Conservation (phyloP, 2,113 vertebrate species). For the Xiphorhynchus elegans region DNA sequence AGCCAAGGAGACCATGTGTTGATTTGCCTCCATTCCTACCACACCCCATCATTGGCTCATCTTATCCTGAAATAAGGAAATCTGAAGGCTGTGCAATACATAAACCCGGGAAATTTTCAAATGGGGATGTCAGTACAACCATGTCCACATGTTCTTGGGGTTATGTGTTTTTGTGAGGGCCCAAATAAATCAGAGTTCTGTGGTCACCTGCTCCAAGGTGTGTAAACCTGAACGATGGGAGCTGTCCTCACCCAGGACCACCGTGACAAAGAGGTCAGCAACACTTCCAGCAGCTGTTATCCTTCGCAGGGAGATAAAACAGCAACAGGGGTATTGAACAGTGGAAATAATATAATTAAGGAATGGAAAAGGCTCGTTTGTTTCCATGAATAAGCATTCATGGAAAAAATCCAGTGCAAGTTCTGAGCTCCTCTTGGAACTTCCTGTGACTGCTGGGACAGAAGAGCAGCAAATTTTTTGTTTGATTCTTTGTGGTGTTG, state of each 20-base stretch:
- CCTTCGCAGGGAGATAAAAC: not conserved
- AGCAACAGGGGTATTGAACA: not conserved
- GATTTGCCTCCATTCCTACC: not conserved
- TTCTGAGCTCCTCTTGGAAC: not conserved
- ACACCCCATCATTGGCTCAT: not conserved
- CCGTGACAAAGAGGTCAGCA: not conserved
- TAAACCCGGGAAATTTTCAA: not conserved
- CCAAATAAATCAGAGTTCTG: not conserved
- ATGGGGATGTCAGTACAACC: not conserved
- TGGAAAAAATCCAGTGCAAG: not conserved
- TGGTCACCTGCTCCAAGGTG: not conserved
- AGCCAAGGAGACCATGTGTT: not conserved
- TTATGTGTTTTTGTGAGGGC: not conserved
- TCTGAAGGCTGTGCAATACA: not conserved
- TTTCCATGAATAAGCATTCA: not conserved
- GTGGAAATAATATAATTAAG: not conserved
- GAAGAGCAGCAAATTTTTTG: not conserved
- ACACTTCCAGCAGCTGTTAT: not conserved
- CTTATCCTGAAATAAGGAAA: not conserved
- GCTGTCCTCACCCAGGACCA: not conserved
- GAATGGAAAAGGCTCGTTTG: rapidly evolving
- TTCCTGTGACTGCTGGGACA: not conserved
- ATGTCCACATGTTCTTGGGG: not conserved
- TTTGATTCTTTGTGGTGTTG: not conserved
- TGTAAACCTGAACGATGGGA: not conserved